These are phyloP conservation scores for Eilema depressum DNA, from an alignment of 2,888 invertebrate species.

Conservation along the genomic window DNA sequence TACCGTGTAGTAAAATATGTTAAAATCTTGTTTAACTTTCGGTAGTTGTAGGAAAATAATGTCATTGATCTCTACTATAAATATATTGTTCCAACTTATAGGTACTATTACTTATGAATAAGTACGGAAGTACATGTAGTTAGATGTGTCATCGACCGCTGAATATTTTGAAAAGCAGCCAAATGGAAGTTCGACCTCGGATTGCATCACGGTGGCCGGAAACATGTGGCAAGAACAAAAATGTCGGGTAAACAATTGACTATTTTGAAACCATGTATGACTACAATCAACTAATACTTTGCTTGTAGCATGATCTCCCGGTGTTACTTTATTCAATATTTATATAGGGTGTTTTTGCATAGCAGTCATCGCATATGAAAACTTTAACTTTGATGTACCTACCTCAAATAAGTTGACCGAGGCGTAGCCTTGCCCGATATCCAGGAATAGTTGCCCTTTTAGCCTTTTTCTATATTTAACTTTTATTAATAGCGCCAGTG, in stretches of 20 bases:
- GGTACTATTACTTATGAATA: constrained; percentile 32
- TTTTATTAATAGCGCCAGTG: not conserved
- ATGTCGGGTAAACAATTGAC: constrained; percentile 55
- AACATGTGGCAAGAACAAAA: constrained; percentile 58
- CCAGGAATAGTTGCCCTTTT: not conserved
- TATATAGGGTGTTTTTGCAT: not conserved
- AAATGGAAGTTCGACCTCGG: constrained; percentile 55
- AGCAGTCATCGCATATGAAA: not conserved
- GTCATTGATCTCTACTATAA: constrained; percentile 36
- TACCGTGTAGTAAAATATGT: too few relatives aligned
- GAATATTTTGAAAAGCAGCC: constrained; percentile 60
- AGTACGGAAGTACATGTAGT: constrained; percentile 33
- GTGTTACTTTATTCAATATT: not conserved
- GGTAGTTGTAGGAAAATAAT: not conserved
- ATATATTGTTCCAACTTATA: constrained; percentile 15
- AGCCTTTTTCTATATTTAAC: not conserved
- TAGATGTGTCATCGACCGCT: constrained; percentile 59
- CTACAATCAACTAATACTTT: not conserved
- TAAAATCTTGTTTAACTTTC: too few relatives aligned
- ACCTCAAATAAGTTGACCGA: not conserved
- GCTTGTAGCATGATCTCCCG: not conserved
- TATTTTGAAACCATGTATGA: constrained; percentile 27
- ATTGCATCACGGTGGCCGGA: constrained; percentile 51
- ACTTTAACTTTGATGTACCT: not conserved
- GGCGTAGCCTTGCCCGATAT: not conserved